A percentile compares a stretch with the other conserved stretches of the same genome.
Conservation (phyloP, 2,888 invertebrate species). For the Agrochola lota region DNA sequence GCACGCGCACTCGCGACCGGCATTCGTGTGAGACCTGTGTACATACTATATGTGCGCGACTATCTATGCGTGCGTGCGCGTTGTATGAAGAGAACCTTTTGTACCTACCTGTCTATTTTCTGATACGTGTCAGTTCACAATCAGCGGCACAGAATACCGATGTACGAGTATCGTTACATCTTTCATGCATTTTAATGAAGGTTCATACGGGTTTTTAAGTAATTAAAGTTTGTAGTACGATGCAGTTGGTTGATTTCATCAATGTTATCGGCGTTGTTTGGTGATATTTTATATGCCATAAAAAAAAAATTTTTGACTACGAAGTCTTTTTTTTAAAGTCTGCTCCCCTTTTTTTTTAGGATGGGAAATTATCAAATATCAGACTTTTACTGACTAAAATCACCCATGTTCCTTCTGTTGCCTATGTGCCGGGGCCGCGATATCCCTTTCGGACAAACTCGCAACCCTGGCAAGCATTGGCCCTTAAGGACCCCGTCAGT, state of each 20-base stretch:
- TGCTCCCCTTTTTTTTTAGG: too few species aligned
- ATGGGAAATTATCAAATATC: too few species aligned
- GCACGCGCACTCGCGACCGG: neutral
- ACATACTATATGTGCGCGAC: too few species aligned
- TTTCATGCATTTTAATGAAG: conserved; percentile 57
- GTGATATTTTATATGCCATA: conserved; percentile 5
- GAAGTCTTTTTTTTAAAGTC: too few species aligned
- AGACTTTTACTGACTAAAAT: too few species aligned
- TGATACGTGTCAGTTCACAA: conserved; percentile 59
- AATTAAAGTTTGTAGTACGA: conserved; percentile 25
- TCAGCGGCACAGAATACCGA: conserved; percentile 41
- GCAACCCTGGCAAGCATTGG: too few species aligned
- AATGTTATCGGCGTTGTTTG: neutral
- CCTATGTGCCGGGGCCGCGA: too few species aligned
- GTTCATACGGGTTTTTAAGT: conserved; percentile 24
- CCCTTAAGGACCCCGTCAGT: too few species aligned
- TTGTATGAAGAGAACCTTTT: neutral
- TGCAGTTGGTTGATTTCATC: neutral
- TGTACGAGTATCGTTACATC: conserved; percentile 44
- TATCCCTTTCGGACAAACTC: too few species aligned
- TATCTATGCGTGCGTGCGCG: neutral
- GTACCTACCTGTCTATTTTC: conserved; percentile 58
- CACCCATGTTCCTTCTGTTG: too few species aligned
- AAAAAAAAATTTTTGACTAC: too few species aligned
- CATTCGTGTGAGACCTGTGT: neutral